phyloP scores from a whole-genome alignment of 1,140 invertebrate genomes.

The Diplogasteroides magnus region DNA sequence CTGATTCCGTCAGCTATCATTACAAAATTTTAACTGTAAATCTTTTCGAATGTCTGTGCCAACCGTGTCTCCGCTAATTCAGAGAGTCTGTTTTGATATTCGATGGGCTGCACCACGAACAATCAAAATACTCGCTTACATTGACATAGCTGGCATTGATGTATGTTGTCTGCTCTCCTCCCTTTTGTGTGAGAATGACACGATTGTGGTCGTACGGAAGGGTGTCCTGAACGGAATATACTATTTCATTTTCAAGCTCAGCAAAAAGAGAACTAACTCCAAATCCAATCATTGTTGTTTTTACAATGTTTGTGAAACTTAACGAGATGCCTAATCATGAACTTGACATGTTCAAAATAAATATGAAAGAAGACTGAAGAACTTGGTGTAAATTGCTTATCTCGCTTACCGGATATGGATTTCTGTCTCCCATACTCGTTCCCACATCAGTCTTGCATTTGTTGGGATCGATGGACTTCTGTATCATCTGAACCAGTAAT shows the following conservation, averaged over 20 bases:
- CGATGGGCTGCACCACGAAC: too few relatives aligned
- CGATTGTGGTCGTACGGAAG: constrained; percentile 52
- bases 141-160: constrained; percentile 55
- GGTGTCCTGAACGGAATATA: constrained; percentile 33
- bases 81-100: too few relatives aligned
- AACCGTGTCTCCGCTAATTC: too few relatives aligned
- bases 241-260: too few relatives aligned
- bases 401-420: constrained; percentile 41
- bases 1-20: too few relatives aligned
- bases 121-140: constrained; percentile 24
- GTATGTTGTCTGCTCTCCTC: constrained; percentile 44
- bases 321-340: background rate
- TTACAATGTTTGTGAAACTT: background rate
- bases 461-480: constrained; percentile 45
- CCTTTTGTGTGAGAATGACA: constrained; percentile 27
- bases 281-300: background rate
- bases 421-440: constrained; percentile 45
- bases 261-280: background rate
- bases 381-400: background rate
- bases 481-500: constrained; percentile 44
- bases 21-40: too few relatives aligned
- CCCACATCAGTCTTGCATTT: constrained; percentile 49
- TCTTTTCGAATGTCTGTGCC: too few relatives aligned
- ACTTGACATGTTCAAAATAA: background rate
- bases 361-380: constrained; percentile 1